Base-by-base conservation (phyloP, 64 coral and sea anemone species). In the Montipora sp. region DNA sequence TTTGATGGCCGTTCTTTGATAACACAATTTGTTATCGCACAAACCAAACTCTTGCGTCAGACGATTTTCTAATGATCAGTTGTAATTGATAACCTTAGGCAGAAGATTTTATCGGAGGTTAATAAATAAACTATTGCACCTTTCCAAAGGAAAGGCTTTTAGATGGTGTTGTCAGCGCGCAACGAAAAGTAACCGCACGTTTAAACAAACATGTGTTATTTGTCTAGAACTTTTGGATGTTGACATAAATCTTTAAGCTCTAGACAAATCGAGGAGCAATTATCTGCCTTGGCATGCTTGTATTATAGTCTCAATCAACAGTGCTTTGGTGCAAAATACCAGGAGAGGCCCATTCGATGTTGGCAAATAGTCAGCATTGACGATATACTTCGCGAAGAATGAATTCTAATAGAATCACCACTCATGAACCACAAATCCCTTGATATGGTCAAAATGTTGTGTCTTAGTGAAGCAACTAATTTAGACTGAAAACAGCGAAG, bases 141-240 rank as follows among this genome's bases (percentile, higher is more conserved):
- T 73, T 73, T 73, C 7, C 8, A 12, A 75, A 14, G 8, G 27
- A 14, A 44, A 13, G 14, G 43, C 43, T 3, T 44, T 12, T 8
- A 75, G 13, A 75, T 47, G 11, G 22, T 8, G 27, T 4, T 11
- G 46, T 15, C 8, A 18, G 7, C 3, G 44, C 75, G 15, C 75
- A 78, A 36, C 45, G 49, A 48, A 49, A 78, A 19, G 47, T 78
- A 78, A 78, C 75, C 75, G 75, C 12, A 78, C 46, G 47, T 49
- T 49, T 15, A 6, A 71, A 71, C 68, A 71, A 20, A 71, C 68
- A 71, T 23, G 4, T 71, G 3, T 15, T 71, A 71, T 5, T 71
- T 71, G 20, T 71, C 68, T 71, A 21, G 19, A 15, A 21, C 68
- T 23, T 11, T 68, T 23, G 8, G 68, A 71, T 63, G 60, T 63